phyloP scores from a whole-genome alignment of 2,888 invertebrate species.

The Caenorhabditis sp. region DNA sequence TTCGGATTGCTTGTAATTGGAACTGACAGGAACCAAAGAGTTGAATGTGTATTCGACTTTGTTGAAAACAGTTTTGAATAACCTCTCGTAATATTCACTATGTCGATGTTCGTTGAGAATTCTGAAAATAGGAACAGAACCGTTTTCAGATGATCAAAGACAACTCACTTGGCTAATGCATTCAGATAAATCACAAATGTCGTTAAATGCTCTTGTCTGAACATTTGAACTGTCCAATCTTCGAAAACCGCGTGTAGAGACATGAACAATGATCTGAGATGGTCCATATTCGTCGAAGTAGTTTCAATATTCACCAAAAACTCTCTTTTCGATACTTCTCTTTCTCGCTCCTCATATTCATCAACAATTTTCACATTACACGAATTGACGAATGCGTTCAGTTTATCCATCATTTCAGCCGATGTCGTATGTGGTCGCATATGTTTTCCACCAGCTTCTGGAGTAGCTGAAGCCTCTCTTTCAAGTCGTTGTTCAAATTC shows the following conservation, averaged over 20 bases:
- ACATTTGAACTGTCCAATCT: neutral
- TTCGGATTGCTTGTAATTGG: neutral
- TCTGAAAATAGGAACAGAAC: neutral
- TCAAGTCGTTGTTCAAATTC: no score
- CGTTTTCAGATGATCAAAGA: neutral
- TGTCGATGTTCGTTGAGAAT: neutral
- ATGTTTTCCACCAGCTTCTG: conserved; percentile 39
- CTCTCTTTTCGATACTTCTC: neutral
- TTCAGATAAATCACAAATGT: neutral
- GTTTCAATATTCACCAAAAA: neutral
- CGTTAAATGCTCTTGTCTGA: neutral
- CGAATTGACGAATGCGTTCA: conserved; percentile 12
- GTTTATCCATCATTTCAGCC: conserved; percentile 13
- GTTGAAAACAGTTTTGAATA: neutral
- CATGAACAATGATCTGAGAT: neutral
- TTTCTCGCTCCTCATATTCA: neutral
- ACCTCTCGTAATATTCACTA: neutral
- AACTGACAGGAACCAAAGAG: neutral
- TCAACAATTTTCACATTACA: neutral
- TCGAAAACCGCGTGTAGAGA: conserved; percentile 1
- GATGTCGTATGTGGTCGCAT: conserved; percentile 20
- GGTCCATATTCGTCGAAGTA: neutral
- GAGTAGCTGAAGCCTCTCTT: conserved; percentile 8
- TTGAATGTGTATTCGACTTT: neutral
- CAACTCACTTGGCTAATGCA: neutral